Conservation (phyloP, 2,797 vertebrate genomes). For the Bradypodion ventrale region DNA sequence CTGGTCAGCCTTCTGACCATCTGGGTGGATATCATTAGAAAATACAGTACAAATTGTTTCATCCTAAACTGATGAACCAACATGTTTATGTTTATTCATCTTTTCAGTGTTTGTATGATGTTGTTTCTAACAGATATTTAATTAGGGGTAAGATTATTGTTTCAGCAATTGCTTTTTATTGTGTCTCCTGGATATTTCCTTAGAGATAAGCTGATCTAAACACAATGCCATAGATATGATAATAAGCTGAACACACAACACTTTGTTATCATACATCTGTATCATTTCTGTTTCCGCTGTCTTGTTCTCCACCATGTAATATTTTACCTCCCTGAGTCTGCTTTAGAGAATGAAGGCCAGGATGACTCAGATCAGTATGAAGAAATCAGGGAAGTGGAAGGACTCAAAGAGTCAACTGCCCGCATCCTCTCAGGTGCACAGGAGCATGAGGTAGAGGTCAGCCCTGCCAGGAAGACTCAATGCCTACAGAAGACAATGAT, state of each 20-base stretch:
- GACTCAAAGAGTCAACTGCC: too few relatives aligned
- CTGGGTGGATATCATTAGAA: neutral
- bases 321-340: too few relatives aligned
- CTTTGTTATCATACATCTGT: neutral
- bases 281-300: too few relatives aligned
- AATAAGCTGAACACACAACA: neutral
- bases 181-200: neutral
- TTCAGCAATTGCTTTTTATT: neutral
- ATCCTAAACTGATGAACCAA: constrained; percentile 6
- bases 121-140: neutral
- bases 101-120: neutral
- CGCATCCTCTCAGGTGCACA: too few relatives aligned
- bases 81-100: neutral
- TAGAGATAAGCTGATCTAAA: neutral
- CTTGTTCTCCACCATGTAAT: too few relatives aligned
- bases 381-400: too few relatives aligned
- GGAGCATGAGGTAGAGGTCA: too few relatives aligned
- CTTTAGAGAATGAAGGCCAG: too few relatives aligned
- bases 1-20: neutral
- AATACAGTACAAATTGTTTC: too few relatives aligned
- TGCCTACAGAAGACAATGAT: too few relatives aligned
- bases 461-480: too few relatives aligned
- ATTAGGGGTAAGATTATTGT: neutral
- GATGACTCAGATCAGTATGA: too few relatives aligned
- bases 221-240: neutral